A percentile compares a stretch with the other conserved stretches of the same genome.
Evolutionary conservation across 2,797 vertebrate species (phyloP).

Genomic region (Adelosebastes latens): DNA sequence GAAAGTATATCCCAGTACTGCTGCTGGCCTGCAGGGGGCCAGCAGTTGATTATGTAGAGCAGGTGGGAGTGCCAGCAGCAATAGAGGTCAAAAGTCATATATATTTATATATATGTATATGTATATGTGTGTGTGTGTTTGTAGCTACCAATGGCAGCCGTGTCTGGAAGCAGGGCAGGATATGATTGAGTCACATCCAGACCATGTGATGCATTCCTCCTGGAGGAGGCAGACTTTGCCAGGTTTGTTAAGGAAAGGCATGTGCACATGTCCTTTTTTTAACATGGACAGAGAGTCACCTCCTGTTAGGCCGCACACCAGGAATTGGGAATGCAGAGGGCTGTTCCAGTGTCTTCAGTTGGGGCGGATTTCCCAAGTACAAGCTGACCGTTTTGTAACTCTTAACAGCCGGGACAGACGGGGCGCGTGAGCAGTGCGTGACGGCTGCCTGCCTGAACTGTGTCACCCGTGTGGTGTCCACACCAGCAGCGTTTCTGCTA

Average conservation of each 20-base stretch:
- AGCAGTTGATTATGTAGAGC: conserved; percentile 13
- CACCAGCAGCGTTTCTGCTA: no score
- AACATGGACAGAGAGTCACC: conserved; percentile 47
- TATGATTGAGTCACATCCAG: conserved; percentile 6
- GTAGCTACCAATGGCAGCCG: conserved; percentile 3
- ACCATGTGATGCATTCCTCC: conserved; percentile 58
- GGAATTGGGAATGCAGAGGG: conserved; percentile 5
- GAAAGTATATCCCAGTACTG: not conserved
- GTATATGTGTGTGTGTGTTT: not conserved
- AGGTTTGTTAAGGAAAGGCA: conserved; percentile 80
- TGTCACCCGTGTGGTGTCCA: no score
- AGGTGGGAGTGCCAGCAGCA: conserved; percentile 23
- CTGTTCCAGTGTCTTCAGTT: not conserved
- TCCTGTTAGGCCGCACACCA: conserved; percentile 15
- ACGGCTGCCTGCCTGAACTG: no score
- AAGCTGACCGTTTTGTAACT: not conserved
- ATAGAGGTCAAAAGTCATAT: conserved; percentile 38
- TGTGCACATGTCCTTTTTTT: conserved; percentile 74
- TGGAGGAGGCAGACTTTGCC: conserved; percentile 28
- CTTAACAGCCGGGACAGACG: not conserved
- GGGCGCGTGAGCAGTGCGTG: no score
- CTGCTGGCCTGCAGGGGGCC: not conserved
- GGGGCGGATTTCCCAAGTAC: not conserved
- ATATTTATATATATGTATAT: not conserved
- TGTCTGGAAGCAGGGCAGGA: conserved; percentile 18